Conservation (phyloP, 2,888 invertebrate species). For the Lepidocyrtinus sp. region DNA sequence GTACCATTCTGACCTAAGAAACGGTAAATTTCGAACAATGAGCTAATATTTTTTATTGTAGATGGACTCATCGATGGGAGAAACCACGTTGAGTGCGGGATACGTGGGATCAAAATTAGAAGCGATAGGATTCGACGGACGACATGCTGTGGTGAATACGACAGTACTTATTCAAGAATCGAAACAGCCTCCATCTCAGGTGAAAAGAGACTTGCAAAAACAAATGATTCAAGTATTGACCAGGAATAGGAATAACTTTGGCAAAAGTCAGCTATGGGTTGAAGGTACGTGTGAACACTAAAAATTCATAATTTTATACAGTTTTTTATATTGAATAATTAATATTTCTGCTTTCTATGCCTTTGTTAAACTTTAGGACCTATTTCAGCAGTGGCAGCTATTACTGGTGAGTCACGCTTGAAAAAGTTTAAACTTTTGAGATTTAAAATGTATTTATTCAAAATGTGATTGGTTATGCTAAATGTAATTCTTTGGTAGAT, state of each 20-base stretch:
- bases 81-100: constrained; percentile 91
- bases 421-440: constrained; percentile 15
- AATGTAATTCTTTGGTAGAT: constrained; percentile 75
- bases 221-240: constrained; percentile 88
- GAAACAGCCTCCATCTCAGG: constrained; percentile 79
- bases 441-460: constrained; percentile 1
- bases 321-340: too few relatives aligned
- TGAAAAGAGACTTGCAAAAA: constrained; percentile 85
- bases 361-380: constrained; percentile 48
- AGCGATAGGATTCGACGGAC: constrained; percentile 75
- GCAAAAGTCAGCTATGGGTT: constrained; percentile 88
- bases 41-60: constrained; percentile 73
- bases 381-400: constrained; percentile 65
- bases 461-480: background rate
- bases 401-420: constrained; percentile 54
- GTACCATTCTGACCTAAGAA: too few relatives aligned
- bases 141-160: constrained; percentile 83
- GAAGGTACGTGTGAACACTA: constrained; percentile 77
- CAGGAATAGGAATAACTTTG: constrained; percentile 88
- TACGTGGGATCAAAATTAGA: constrained; percentile 87
- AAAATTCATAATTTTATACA: too few relatives aligned
- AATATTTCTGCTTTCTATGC: too few relatives aligned
- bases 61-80: constrained; percentile 93
- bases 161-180: constrained; percentile 86
- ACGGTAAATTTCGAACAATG: too few relatives aligned